Conservation (phyloP, 2,113 vertebrate species). For the Xenopus laevis region DNA sequence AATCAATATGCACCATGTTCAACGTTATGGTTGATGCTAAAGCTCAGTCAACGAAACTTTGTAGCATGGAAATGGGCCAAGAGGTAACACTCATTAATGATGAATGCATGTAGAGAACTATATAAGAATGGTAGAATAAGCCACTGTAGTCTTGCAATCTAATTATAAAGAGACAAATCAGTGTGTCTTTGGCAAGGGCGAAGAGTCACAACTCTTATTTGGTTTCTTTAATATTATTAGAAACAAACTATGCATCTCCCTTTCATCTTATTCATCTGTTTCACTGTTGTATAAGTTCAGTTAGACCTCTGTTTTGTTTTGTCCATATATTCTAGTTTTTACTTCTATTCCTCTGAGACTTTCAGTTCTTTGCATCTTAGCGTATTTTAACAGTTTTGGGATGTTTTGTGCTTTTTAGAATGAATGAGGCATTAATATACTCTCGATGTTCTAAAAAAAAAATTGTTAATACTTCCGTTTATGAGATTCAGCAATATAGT, state of each 20-base stretch:
- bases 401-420: not conserved
- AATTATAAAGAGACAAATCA: not conserved
- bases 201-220: not conserved
- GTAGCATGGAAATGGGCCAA: slow-evolving; percentile 96
- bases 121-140: not conserved
- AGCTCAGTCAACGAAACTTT: slow-evolving; percentile 95
- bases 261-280: slow-evolving; percentile 10
- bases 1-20: slow-evolving; percentile 99
- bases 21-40: slow-evolving; percentile 99
- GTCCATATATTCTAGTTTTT: not conserved
- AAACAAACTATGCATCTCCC: slow-evolving; percentile 1
- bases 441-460: slow-evolving; percentile 8
- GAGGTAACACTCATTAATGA: slow-evolving; percentile 76
- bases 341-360: not conserved
- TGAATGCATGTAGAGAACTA: not conserved
- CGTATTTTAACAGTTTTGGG: not conserved
- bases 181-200: not conserved
- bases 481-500: slow-evolving; percentile 21
- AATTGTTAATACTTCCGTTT: slow-evolving; percentile 34
- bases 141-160: not conserved
- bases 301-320: not conserved
- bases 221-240: slow-evolving; percentile 6
- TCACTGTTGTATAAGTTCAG: not conserved
- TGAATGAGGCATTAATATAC: slow-evolving; percentile 6
- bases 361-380: not conserved